Evolutionary conservation across 2,797 vertebrate species (phyloP).

Genomic region (Catamblyrhynchus diadema): DNA sequence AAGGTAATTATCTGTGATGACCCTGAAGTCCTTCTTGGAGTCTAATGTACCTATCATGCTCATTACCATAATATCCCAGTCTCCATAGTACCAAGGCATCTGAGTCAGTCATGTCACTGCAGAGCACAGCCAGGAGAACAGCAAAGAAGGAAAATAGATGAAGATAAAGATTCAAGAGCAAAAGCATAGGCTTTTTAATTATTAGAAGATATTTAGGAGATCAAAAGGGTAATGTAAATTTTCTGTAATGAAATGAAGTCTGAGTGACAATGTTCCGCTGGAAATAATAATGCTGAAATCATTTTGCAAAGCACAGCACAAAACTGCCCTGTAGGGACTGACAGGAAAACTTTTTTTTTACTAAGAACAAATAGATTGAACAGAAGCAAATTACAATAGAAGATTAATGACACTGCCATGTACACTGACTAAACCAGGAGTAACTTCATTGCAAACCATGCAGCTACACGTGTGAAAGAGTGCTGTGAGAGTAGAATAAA

Average conservation of each 20-base stretch:
- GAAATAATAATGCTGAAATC: background rate
- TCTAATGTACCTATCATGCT: background rate
- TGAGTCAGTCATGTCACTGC: background rate
- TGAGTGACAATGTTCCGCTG: background rate
- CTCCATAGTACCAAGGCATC: background rate
- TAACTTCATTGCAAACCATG: background rate
- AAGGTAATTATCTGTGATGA: slow-evolving; percentile 41
- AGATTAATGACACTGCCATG: background rate
- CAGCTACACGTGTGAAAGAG: background rate
- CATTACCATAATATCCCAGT: slow-evolving; percentile 13
- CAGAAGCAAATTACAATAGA: background rate
- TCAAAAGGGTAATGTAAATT: background rate
- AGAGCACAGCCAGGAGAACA: background rate
- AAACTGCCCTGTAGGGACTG: background rate
- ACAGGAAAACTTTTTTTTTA: background rate
- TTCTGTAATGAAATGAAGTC: background rate
- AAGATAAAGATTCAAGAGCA: background rate
- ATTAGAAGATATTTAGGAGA: background rate
- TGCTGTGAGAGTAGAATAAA: background rate
- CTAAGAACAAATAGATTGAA: background rate
- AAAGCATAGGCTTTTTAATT: background rate
- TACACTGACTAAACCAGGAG: background rate
- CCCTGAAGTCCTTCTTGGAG: slow-evolving; percentile 27
- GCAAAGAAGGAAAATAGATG: background rate
- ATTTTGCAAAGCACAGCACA: background rate